Base-by-base conservation (phyloP, 2,113 vertebrate species). In the Plotosus lineatus region DNA sequence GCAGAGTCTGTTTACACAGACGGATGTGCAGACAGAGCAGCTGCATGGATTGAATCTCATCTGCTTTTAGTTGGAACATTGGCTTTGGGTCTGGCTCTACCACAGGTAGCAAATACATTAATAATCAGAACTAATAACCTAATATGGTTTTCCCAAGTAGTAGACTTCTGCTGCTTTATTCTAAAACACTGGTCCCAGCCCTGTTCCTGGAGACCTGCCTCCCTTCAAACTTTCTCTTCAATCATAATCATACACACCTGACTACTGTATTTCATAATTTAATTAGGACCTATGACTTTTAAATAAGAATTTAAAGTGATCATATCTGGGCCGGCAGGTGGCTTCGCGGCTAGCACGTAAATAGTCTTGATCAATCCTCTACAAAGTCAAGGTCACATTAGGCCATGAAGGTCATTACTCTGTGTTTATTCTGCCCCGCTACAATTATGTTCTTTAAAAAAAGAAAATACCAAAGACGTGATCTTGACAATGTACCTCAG, bases 41-140 rank as follows among this genome's bases (percentile, higher is more conserved):
- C 88, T 14, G 78, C 81, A 69, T 93, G 93, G 93, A 89, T 94
- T 6, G 92, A 94, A 86, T 90, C 93, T 77, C 92, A 94, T 76
- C 91, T 94, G 83, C 56, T 94, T 85, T 85, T 94, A 80, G 89
- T 93, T 6, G 91, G 91, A 4, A 88, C 89, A 1, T 85, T 93
- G 3, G 88, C 91, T 23, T 85, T 94, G 74, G 92, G 92, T 63
- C 88, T 94, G 46, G 92, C 91, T 68, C 83, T 93, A 83, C 93
- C 92, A 84, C 93, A 94, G 91, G 94, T 94, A 90, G 84, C 26
- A 61, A 19, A 61, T 44, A 72, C 44, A 33, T 11, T n/a, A 1
- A 56, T 40, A 46, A 6, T 10, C 31, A 5, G 10, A 55, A 33
- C 4, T 12, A 0, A 53, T 40, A 17, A 50, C 7, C 28, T 53